Percentiles rank a stretch among this genome's conserved stretches.
These are phyloP conservation scores for Acipenser transmontanus DNA, from an alignment of 2,797 vertebrate species.

Conservation along the genomic window DNA sequence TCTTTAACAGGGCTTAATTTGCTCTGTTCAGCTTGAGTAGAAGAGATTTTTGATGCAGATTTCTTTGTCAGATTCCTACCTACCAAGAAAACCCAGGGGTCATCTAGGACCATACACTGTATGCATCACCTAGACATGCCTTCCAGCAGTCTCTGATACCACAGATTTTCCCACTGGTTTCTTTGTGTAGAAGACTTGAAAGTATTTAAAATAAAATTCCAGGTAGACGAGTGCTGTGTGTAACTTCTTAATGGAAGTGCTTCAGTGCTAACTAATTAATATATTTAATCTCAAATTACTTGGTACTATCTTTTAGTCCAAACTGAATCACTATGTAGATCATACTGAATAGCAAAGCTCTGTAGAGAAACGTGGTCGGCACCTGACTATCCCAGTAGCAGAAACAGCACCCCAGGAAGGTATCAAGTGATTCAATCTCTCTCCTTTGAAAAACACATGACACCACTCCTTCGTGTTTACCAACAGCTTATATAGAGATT, in stretches of 20 bases:
- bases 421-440: slow-evolving; percentile 55
- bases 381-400: slow-evolving; percentile 54
- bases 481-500: slow-evolving; percentile 61
- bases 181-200: slow-evolving; percentile 63
- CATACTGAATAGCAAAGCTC: too few species aligned
- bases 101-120: slow-evolving; percentile 52
- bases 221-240: too few species aligned
- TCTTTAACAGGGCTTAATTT: slow-evolving; percentile 96
- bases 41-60: slow-evolving; percentile 67
- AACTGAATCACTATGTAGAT: too few species aligned
- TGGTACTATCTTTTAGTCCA: too few species aligned
- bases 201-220: slow-evolving; percentile 70
- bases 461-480: slow-evolving; percentile 52
- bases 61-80: slow-evolving; percentile 75
- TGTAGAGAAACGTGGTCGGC: slow-evolving; percentile 11
- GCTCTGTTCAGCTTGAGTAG: slow-evolving; percentile 78
- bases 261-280: too few species aligned
- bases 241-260: too few species aligned
- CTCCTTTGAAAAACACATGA: slow-evolving; percentile 61
- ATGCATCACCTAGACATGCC: slow-evolving; percentile 65
- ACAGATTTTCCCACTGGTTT: slow-evolving; percentile 53
- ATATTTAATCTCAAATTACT: too few species aligned
- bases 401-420: slow-evolving; percentile 34
- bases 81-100: slow-evolving; percentile 74
- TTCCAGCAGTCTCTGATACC: slow-evolving; percentile 56